A percentile compares a stretch with the other conserved stretches of the same genome.
phyloP scores from a whole-genome alignment of 2,797 vertebrate genomes.

The Fratercula arctica region DNA sequence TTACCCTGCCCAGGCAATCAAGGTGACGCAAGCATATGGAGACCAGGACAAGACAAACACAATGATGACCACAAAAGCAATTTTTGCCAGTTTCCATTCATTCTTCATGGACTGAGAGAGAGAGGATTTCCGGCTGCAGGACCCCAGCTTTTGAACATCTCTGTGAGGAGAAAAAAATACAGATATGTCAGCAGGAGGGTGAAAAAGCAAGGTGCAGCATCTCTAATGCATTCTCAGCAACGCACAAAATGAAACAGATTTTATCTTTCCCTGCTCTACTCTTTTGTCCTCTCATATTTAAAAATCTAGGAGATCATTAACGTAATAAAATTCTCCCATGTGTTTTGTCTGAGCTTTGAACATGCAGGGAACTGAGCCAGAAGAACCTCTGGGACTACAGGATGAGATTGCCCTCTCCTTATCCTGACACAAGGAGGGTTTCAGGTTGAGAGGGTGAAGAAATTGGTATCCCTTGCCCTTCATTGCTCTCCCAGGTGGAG shows the following conservation, averaged over 20 bases:
- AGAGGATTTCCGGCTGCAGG: slow-evolving; percentile 78
- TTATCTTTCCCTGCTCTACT: background rate
- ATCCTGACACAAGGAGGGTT: background rate
- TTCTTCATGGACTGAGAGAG: slow-evolving; percentile 81
- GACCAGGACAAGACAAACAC: slow-evolving; percentile 90
- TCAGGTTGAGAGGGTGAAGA: background rate
- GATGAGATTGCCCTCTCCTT: background rate
- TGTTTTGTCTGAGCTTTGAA: background rate
- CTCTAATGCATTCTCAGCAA: background rate
- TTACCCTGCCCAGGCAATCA: slow-evolving; percentile 91
- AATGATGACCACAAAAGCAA: slow-evolving; percentile 87
- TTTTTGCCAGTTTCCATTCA: slow-evolving; percentile 91
- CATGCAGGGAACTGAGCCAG: background rate
- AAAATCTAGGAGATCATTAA: background rate
- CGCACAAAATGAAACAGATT: background rate
- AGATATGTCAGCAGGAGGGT: background rate
- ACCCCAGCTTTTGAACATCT: slow-evolving; percentile 83
- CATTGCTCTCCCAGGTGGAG: background rate
- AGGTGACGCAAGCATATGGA: slow-evolving; percentile 87
- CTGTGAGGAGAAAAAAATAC: slow-evolving; percentile 45
- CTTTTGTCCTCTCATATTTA: background rate
- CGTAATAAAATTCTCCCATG: background rate
- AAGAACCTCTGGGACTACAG: background rate
- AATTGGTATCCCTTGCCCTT: background rate
- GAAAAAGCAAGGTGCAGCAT: background rate